Percentiles rank a stretch among this genome's conserved stretches.
These are phyloP conservation scores for Caenorhabditis afra DNA, from an alignment of 2,888 invertebrate genomes.

Conservation along the genomic window DNA sequence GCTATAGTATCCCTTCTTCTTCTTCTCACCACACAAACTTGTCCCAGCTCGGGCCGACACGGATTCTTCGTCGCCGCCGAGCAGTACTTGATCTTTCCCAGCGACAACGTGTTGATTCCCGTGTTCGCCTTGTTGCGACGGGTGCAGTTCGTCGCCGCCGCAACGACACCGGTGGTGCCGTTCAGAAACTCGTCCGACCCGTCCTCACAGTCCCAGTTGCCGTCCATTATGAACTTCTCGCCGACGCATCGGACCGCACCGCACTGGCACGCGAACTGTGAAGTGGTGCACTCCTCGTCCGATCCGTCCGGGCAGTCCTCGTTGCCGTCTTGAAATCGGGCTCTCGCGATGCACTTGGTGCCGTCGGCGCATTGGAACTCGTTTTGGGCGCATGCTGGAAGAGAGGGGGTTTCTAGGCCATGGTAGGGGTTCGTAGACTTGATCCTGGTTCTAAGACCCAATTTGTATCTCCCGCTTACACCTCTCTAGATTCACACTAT, in stretches of 20 bases:
- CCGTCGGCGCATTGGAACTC: conserved; percentile 81
- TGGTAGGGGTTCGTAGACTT: too few relatives aligned
- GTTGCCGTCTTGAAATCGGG: conserved; percentile 81
- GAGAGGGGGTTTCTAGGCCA: neutral
- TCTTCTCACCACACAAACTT: conserved; percentile 77
- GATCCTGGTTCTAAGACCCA: too few relatives aligned
- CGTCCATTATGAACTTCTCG: conserved; percentile 80
- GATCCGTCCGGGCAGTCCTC: conserved; percentile 82
- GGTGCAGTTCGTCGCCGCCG: conserved; percentile 20
- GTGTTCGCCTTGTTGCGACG: neutral
- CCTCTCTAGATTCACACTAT: too few relatives aligned
- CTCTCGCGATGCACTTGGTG: conserved; percentile 80
- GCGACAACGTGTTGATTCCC: conserved; percentile 44
- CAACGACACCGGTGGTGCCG: too few relatives aligned
- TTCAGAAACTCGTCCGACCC: conserved; percentile 68
- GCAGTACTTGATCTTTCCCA: conserved; percentile 65
- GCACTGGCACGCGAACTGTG: conserved; percentile 82
- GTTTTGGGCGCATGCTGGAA: conserved; percentile 80
- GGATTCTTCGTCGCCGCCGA: conserved; percentile 48
- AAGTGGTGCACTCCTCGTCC: conserved; percentile 82
- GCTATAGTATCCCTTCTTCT: too few relatives aligned
- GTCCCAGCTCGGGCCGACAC: conserved; percentile 73
- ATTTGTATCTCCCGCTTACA: too few relatives aligned
- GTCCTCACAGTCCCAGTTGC: conserved; percentile 75
- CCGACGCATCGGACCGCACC: conserved; percentile 82